Evolutionary conservation across 37 sponge, comb jelly and placozoan genomes (phyloP).

Genomic region (Chondrilla cf. caribensis): DNA sequence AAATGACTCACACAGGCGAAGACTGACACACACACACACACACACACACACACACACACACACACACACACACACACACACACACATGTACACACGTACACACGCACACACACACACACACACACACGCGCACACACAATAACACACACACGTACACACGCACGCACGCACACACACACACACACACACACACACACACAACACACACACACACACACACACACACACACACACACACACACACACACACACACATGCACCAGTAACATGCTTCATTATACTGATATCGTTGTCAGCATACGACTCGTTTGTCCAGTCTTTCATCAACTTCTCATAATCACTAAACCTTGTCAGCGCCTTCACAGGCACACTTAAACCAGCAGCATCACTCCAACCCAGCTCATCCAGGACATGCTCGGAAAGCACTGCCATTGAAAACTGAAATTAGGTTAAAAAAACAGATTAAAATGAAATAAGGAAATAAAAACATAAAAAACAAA

Average conservation of each 20-base stretch:
- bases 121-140: background rate
- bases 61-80: conserved; percentile 7
- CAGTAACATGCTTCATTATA: background rate
- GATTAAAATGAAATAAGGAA: background rate
- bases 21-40: background rate
- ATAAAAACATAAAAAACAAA: too few species aligned
- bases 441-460: background rate
- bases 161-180: conserved; percentile 19
- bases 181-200: conserved; percentile 25
- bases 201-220: conserved; percentile 7
- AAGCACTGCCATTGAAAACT: conserved; percentile 56
- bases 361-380: background rate
- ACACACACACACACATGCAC: conserved; percentile 6
- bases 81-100: conserved; percentile 9
- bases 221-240: conserved; percentile 21
- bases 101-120: conserved; percentile 15
- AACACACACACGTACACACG: background rate
- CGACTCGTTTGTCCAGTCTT: background rate
- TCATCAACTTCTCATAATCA: conserved; percentile 47
- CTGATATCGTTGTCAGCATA: background rate
- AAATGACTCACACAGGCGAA: background rate
- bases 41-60: conserved; percentile 9
- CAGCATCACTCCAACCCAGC: background rate
- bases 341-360: conserved; percentile 61
- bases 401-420: conserved; percentile 2